Conservation (phyloP, 1,140 invertebrate species). For the Ganaspis sp. region DNA sequence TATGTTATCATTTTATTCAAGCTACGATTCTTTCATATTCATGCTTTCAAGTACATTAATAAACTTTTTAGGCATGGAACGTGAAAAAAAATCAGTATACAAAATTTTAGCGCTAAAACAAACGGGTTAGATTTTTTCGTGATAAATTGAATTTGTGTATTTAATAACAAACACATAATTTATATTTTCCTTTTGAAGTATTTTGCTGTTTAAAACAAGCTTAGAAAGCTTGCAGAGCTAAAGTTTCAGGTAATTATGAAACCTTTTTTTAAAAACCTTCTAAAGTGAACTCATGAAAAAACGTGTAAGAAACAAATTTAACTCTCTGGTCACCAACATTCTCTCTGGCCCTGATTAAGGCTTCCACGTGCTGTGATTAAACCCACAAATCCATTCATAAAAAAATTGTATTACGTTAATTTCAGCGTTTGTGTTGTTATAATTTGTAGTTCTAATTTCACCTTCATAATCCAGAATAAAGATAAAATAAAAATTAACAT, state of each 20-base stretch:
- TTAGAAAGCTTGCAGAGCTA: background rate
- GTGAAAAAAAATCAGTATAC: too few relatives aligned
- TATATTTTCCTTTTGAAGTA: background rate
- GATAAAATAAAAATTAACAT: too few relatives aligned
- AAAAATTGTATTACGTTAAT: background rate
- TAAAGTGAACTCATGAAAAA: conserved; percentile 1
- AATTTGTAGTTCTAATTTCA: background rate
- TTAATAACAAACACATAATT: too few relatives aligned
- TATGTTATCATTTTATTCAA: too few relatives aligned
- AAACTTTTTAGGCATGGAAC: too few relatives aligned
- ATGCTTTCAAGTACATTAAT: too few relatives aligned
- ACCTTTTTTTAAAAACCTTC: background rate
- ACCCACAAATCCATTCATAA: background rate
- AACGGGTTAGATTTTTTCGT: too few relatives aligned
- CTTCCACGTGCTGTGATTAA: background rate
- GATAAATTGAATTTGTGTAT: background rate
- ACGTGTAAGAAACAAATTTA: background rate
- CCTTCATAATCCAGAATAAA: background rate
- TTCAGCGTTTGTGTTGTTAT: background rate
- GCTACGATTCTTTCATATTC: too few relatives aligned
- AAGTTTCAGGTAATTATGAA: conserved; percentile 6
- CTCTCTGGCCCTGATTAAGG: background rate
- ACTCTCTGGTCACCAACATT: background rate
- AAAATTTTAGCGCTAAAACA: too few relatives aligned
- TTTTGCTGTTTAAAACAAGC: background rate